These are phyloP conservation scores for Cyclina sinensis DNA, from an alignment of 1,140 invertebrate species.

Conservation along the genomic window DNA sequence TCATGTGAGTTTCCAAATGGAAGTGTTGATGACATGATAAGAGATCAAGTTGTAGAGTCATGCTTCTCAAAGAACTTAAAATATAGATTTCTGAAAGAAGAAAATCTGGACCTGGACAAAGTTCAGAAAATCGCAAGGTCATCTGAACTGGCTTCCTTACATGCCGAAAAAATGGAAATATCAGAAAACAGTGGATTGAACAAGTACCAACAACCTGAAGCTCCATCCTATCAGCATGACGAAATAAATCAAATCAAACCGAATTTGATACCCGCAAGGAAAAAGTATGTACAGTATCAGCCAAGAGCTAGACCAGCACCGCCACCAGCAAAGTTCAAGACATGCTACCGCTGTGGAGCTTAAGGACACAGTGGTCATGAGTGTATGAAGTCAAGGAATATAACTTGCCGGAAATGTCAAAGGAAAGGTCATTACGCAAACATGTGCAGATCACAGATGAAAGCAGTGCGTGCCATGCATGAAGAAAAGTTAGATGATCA, in stretches of 20 bases:
- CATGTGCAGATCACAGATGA: too few relatives aligned
- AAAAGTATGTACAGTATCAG: not conserved
- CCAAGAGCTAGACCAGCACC: not conserved
- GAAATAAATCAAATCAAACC: not conserved
- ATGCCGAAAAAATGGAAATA: slow-evolving; percentile 14
- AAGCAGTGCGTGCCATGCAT: too few relatives aligned
- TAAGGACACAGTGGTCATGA: not conserved
- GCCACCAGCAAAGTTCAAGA: slow-evolving; percentile 2
- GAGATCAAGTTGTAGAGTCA: not conserved
- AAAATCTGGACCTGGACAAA: not conserved
- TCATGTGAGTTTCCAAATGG: not conserved
- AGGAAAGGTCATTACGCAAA: too few relatives aligned
- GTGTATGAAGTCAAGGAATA: too few relatives aligned
- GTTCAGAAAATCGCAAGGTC: not conserved
- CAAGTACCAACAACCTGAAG: not conserved
- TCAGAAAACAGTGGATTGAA: not conserved
- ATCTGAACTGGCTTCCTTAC: not conserved
- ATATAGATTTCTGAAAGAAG: not conserved
- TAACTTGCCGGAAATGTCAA: too few relatives aligned
- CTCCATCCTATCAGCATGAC: not conserved
- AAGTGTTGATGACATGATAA: slow-evolving; percentile 1
- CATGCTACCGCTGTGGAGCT: slow-evolving; percentile 15
- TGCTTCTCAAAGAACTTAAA: not conserved
- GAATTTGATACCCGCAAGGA: too few relatives aligned
- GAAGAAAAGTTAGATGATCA: too few relatives aligned